phyloP scores from a whole-genome alignment of 1,140 invertebrate genomes.

The Spodoptera litura region DNA sequence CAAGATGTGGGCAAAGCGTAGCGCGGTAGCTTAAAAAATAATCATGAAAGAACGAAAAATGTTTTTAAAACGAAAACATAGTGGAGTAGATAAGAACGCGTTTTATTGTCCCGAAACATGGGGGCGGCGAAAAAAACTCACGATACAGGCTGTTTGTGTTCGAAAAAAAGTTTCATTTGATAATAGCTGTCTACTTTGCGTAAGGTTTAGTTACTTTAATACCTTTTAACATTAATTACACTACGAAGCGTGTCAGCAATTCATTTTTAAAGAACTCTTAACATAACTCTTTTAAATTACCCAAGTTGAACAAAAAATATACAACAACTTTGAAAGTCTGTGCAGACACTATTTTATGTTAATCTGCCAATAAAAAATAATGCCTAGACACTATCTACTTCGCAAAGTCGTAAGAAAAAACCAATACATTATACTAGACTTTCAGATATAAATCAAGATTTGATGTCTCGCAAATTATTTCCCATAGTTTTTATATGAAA shows the following conservation, averaged over 20 bases:
- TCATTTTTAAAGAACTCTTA: neutral
- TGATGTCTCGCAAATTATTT: constrained; percentile 31
- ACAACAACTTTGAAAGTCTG: constrained; percentile 16
- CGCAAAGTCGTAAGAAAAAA: constrained; percentile 20
- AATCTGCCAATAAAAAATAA: constrained; percentile 21
- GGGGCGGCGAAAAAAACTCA: constrained; percentile 72
- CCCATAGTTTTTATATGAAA: constrained; percentile 15
- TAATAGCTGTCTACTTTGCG: constrained; percentile 9
- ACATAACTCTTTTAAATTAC: constrained; percentile 17
- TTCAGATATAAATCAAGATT: constrained; percentile 29
- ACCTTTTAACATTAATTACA: constrained; percentile 1
- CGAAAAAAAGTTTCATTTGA: constrained; percentile 32
- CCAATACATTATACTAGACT: constrained; percentile 21
- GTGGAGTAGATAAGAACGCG: constrained; percentile 74
- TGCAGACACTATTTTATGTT: constrained; percentile 24
- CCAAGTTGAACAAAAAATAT: constrained; percentile 15
- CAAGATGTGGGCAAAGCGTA: constrained; percentile 69
- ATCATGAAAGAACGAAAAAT: constrained; percentile 77
- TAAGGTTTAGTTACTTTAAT: neutral
- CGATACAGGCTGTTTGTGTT: constrained; percentile 64
- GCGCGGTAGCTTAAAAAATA: constrained; percentile 71
- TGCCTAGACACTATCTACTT: neutral
- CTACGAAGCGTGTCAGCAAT: neutral
- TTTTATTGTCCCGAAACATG: constrained; percentile 79
- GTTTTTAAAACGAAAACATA: constrained; percentile 80